Evolutionary conservation across 2,888 invertebrate genomes (phyloP).

Genomic region (Apocheima hispidaria): DNA sequence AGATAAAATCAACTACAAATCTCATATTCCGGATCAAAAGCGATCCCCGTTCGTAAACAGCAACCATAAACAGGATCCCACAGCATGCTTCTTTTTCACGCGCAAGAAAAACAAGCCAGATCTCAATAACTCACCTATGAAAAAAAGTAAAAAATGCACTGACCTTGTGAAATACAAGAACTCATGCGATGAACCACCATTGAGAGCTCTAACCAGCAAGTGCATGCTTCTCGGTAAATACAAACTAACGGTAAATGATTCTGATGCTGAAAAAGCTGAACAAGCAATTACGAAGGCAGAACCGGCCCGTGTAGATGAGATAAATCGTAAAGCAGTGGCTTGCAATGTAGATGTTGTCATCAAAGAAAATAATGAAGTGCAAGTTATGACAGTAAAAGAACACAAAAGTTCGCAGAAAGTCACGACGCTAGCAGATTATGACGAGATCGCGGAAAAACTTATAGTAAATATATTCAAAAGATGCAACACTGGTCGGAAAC

Average conservation of each 20-base stretch:
- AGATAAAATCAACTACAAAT: neutral
- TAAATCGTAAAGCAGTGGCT: conserved; percentile 31
- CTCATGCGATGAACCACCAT: conserved; percentile 60
- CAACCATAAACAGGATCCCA: conserved; percentile 44
- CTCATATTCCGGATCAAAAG: conserved; percentile 20
- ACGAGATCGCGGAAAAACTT: conserved; percentile 66
- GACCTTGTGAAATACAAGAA: conserved; percentile 75
- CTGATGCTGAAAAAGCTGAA: conserved; percentile 22
- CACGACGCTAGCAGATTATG: conserved; percentile 57
- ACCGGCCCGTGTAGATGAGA: neutral
- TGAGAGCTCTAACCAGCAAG: conserved; percentile 61
- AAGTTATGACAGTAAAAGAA: conserved; percentile 50
- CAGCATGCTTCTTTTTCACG: conserved; percentile 60
- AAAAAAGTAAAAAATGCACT: conserved; percentile 71
- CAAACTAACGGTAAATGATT: conserved; percentile 45
- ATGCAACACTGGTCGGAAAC: conserved; percentile 41
- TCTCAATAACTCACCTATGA: conserved; percentile 52
- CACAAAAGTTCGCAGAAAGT: conserved; percentile 56
- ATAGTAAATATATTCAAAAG: conserved; percentile 61
- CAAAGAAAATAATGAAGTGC: conserved; percentile 49
- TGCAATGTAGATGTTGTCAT: conserved; percentile 39
- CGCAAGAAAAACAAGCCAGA: conserved; percentile 46
- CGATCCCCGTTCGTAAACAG: conserved; percentile 38
- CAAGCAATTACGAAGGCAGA: neutral
- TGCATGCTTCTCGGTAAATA: conserved; percentile 64